These are phyloP conservation scores for Elaeidobius kamerunicus DNA, from an alignment of 2,888 invertebrate genomes.

Conservation along the genomic window DNA sequence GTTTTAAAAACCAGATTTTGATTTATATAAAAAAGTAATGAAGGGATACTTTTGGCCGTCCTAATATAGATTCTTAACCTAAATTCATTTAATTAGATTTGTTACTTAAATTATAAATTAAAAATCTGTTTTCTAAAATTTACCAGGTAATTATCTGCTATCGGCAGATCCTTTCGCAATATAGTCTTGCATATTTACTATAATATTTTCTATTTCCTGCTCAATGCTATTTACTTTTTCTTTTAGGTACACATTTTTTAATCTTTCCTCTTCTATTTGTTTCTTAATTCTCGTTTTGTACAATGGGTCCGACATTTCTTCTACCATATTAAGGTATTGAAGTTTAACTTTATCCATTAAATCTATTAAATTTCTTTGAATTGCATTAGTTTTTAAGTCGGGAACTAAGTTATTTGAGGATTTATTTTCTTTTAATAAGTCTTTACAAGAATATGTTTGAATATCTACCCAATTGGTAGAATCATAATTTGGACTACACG, in stretches of 20 bases:
- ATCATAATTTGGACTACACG: slow-evolving; percentile 11
- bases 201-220: slow-evolving; percentile 26
- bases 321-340: slow-evolving; percentile 26
- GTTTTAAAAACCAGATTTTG: too few species aligned
- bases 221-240: slow-evolving; percentile 16
- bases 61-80: too few species aligned
- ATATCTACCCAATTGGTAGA: slow-evolving; percentile 6
- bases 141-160: too few species aligned
- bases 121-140: too few species aligned
- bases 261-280: slow-evolving; percentile 23
- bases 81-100: too few species aligned
- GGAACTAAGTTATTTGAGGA: too few species aligned
- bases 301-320: slow-evolving; percentile 27
- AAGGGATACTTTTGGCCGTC: too few species aligned
- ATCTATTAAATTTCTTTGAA: slow-evolving; percentile 17
- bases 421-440: too few species aligned
- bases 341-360: slow-evolving; percentile 26
- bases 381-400: too few species aligned
- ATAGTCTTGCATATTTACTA: slow-evolving; percentile 23
- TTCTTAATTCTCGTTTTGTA: slow-evolving; percentile 21
- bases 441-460: too few species aligned
- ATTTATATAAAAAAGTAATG: neutral
- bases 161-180: neutral
- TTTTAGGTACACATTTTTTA: slow-evolving; percentile 22
- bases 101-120: too few species aligned